phyloP scores from a whole-genome alignment of 2,888 invertebrate species.

The Phortica magna region DNA sequence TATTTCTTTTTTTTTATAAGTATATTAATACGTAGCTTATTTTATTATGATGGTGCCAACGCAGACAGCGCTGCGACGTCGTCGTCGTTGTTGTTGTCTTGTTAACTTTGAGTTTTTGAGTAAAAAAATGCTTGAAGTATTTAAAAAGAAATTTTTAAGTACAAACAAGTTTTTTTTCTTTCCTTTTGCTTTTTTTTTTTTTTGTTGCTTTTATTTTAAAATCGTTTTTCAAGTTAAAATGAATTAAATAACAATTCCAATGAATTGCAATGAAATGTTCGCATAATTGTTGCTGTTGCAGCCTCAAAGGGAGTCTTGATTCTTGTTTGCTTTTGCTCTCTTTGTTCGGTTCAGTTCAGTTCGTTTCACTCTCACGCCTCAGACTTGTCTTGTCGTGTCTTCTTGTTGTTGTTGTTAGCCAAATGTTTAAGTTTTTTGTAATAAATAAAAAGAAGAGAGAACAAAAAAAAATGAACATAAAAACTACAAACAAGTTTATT shows the following conservation, averaged over 20 bases:
- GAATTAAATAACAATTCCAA: not conserved
- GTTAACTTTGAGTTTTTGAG: not conserved
- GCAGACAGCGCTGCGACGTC: not conserved
- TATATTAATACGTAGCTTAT: not conserved
- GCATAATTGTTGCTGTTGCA: not conserved
- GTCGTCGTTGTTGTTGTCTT: not conserved
- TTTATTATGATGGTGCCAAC: not conserved
- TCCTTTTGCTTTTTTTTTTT: constrained; percentile 26
- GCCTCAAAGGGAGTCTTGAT: too few relatives aligned
- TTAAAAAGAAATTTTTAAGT: not conserved
- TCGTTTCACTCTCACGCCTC: too few relatives aligned
- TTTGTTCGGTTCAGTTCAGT: too few relatives aligned
- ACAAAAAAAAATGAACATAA: too few relatives aligned
- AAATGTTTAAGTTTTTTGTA: too few relatives aligned
- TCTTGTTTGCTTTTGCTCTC: too few relatives aligned
- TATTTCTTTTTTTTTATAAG: not conserved
- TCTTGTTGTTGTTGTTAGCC: too few relatives aligned
- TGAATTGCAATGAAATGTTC: not conserved
- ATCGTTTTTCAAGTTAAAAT: not conserved
- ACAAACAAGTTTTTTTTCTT: not conserved
- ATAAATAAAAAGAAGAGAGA: too few relatives aligned
- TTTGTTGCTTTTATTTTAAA: constrained; percentile 38
- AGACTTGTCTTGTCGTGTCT: too few relatives aligned
- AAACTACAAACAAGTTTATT: too few relatives aligned
- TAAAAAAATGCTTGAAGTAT: not conserved